phyloP scores from a whole-genome alignment of 2,888 invertebrate species.

The Hypena proboscidalis region DNA sequence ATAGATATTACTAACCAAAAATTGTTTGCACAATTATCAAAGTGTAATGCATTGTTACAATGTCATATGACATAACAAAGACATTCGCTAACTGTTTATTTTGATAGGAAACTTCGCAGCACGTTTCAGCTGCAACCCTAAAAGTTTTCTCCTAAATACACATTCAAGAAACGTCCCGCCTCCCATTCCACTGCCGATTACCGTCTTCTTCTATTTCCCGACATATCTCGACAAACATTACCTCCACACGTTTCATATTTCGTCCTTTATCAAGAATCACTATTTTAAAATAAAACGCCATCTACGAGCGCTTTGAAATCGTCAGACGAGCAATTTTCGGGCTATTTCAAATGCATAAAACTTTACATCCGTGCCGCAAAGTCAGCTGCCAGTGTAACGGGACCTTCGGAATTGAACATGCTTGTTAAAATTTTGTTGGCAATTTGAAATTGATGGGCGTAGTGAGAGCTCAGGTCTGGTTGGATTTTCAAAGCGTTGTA shows the following conservation, averaged over 20 bases:
- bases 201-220: conserved; percentile 30
- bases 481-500: conserved; percentile 55
- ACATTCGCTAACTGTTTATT: too few relatives aligned
- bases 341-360: conserved; percentile 78
- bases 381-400: conserved; percentile 46
- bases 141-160: conserved; percentile 5
- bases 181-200: conserved; percentile 9
- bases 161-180: background rate
- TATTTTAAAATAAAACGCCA: conserved; percentile 51
- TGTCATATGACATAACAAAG: too few relatives aligned
- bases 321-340: conserved; percentile 76
- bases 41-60: too few relatives aligned
- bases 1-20: too few relatives aligned
- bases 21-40: too few relatives aligned
- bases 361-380: conserved; percentile 68
- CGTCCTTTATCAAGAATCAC: conserved; percentile 42
- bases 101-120: too few relatives aligned
- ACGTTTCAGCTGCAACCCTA: background rate
- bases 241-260: conserved; percentile 36
- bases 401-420: conserved; percentile 39
- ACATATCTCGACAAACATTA: conserved; percentile 32
- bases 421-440: conserved; percentile 7
- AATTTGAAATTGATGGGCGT: conserved; percentile 20
- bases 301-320: conserved; percentile 61
- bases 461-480: conserved; percentile 37